Evolutionary conservation across 2,113 vertebrate genomes (phyloP).

Genomic region (Arenaria interpres): DNA sequence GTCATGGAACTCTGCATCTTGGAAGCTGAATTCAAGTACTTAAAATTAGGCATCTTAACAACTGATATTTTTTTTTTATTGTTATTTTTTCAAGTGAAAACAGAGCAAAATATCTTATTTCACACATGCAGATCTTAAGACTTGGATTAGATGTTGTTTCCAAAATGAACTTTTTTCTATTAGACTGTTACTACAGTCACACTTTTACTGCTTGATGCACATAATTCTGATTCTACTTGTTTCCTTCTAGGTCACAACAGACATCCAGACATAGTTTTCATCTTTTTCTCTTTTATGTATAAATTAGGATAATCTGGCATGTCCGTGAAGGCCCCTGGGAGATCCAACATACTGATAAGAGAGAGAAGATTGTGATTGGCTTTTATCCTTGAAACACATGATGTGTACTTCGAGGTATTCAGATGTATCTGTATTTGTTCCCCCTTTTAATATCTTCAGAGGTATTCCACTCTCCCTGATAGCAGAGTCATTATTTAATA

Average conservation of each 20-base stretch:
- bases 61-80: neutral
- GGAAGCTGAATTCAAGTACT: neutral
- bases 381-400: neutral
- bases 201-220: neutral
- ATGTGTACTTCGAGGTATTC: neutral
- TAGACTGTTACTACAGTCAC: neutral
- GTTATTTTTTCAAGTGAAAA: neutral
- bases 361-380: neutral
- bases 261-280: neutral
- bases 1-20: neutral
- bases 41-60: neutral
- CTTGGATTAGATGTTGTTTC: neutral
- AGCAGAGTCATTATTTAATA: neutral
- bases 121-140: neutral
- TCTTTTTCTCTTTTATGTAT: neutral
- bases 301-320: conserved; percentile 1
- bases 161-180: neutral
- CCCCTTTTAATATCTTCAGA: neutral
- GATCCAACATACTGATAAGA: neutral
- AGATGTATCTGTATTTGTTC: neutral
- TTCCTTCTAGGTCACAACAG: neutral
- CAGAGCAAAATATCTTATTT: neutral
- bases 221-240: neutral
- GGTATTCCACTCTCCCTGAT: neutral
- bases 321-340: neutral